These are phyloP conservation scores for Pampusana beccarii DNA, from an alignment of 2,113 vertebrate genomes.

Conservation along the genomic window DNA sequence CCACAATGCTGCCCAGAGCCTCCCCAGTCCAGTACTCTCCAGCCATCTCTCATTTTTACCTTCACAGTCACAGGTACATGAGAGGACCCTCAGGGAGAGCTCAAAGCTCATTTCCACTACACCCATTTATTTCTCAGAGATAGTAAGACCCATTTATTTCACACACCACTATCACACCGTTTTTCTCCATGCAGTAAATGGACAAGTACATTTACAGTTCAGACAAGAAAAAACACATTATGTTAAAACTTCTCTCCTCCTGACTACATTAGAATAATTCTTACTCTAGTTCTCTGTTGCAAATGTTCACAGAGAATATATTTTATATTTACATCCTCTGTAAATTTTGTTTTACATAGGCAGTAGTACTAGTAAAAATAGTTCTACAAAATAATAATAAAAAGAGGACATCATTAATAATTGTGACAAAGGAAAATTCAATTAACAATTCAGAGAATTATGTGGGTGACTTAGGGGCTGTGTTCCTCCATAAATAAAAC, in stretches of 20 bases:
- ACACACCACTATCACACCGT: not conserved
- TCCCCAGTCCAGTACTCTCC: too few relatives aligned
- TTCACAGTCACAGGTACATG: fast-evolving
- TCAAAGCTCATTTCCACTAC: not conserved
- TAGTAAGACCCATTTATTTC: not conserved
- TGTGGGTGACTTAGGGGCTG: not conserved
- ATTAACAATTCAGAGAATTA: not conserved
- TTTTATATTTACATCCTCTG: not conserved
- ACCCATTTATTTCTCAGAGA: not conserved
- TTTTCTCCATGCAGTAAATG: not conserved
- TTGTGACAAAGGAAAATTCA: not conserved
- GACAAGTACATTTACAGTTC: not conserved
- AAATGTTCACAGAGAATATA: not conserved
- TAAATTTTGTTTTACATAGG: not conserved
- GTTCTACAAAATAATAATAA: not conserved
- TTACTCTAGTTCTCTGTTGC: not conserved
- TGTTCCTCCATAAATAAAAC: not conserved
- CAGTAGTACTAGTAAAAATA: not conserved
- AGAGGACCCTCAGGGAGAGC: not conserved
- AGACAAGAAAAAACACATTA: not conserved
- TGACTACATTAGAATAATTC: not conserved
- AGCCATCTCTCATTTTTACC: not conserved
- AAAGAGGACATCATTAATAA: not conserved
- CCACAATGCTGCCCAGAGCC: not conserved
- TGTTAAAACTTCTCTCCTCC: not conserved